These are phyloP conservation scores for Calyptomena viridis DNA, from an alignment of 2,113 vertebrate species.

Conservation along the genomic window DNA sequence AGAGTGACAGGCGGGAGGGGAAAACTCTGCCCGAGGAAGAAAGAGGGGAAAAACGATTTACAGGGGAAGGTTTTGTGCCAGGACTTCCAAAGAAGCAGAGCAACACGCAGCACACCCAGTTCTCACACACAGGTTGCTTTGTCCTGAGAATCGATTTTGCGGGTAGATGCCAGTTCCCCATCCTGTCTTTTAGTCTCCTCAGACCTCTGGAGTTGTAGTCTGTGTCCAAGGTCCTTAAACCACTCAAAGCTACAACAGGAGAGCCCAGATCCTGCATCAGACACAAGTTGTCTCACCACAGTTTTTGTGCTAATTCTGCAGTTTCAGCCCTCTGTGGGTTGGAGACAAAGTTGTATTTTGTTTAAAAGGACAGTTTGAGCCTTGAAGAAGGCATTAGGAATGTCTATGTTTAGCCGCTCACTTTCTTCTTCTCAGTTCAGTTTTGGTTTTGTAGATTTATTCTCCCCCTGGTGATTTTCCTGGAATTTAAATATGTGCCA, in stretches of 20 bases:
- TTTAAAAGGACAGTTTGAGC: neutral
- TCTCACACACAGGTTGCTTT: neutral
- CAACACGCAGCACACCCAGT: neutral
- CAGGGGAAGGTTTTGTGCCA: neutral
- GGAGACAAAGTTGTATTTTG: neutral
- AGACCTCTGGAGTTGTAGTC: neutral
- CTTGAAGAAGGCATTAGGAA: neutral
- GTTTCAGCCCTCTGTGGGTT: neutral
- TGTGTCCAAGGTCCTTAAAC: neutral
- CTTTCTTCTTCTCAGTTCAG: neutral
- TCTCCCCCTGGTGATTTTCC: neutral
- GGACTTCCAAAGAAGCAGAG: neutral
- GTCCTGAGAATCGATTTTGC: neutral
- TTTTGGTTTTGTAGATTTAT: constrained; percentile 4
- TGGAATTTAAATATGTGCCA: constrained; percentile 42
- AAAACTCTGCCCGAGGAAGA: neutral
- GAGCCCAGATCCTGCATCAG: neutral
- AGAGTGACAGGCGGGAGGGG: neutral
- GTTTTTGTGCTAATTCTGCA: neutral
- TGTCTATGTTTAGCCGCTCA: neutral
- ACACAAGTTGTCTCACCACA: neutral
- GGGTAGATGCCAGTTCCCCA: neutral
- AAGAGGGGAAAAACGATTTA: neutral
- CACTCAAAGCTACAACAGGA: accelerated
- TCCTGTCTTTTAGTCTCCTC: neutral